These are phyloP conservation scores for Elegia similella DNA, from an alignment of 2,888 invertebrate genomes.

Conservation along the genomic window DNA sequence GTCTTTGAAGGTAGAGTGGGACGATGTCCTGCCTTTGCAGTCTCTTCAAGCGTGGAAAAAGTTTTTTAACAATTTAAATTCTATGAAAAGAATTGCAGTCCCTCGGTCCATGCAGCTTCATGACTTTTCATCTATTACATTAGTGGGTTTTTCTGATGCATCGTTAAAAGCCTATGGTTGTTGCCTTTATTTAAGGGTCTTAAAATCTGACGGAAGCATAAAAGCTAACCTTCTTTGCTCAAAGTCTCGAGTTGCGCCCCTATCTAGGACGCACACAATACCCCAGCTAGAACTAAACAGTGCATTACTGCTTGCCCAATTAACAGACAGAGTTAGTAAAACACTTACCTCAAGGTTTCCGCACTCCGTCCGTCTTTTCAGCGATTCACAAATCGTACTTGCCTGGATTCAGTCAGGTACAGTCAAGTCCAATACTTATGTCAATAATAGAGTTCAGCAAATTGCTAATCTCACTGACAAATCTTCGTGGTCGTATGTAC, in stretches of 20 bases:
- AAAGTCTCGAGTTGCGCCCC: background rate
- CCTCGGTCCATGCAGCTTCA: background rate
- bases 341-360: too few relatives aligned
- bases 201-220: background rate
- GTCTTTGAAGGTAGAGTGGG: constrained; percentile 6
- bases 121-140: background rate
- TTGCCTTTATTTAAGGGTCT: background rate
- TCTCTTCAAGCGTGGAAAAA: background rate
- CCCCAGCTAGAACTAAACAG: background rate
- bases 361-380: background rate
- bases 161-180: background rate
- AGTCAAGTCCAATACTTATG: background rate
- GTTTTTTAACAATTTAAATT: background rate
- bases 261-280: background rate
- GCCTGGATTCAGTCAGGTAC: constrained; percentile 10
- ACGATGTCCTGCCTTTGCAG: background rate
- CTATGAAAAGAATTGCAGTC: background rate
- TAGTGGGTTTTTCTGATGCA: constrained; percentile 8
- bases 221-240: background rate
- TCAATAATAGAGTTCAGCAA: background rate
- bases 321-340: too few relatives aligned
- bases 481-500: background rate
- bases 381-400: constrained; percentile 9
- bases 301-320: background rate
- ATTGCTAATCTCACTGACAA: background rate